Percentiles rank a stretch among this genome's conserved stretches.
phyloP scores from a whole-genome alignment of 2,113 vertebrate species.

The Atherinomorus stipes region DNA sequence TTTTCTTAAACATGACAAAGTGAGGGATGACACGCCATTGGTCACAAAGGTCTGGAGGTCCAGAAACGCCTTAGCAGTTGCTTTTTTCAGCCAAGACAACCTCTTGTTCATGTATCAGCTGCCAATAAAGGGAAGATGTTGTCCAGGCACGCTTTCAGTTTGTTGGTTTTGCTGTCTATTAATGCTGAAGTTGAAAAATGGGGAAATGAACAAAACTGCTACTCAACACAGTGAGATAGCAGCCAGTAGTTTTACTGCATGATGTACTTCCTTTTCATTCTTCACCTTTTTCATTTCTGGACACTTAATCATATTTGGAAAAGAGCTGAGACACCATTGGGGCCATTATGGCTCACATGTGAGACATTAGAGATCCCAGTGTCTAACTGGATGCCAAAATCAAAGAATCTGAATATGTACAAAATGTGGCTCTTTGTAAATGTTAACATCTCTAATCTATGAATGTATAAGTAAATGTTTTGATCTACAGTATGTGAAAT shows the following conservation, averaged over 20 bases:
- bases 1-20: slow-evolving; percentile 89
- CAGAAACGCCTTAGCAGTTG: slow-evolving; percentile 74
- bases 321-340: not conserved
- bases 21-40: slow-evolving; percentile 84
- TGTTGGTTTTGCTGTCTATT: slow-evolving; percentile 47
- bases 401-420: not conserved
- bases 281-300: not conserved
- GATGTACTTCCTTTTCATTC: not conserved
- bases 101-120: slow-evolving; percentile 76
- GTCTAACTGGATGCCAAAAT: slow-evolving; percentile 1
- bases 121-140: slow-evolving; percentile 70
- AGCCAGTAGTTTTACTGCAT: slow-evolving; percentile 7
- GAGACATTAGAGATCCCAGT: not conserved
- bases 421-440: not conserved
- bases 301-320: not conserved
- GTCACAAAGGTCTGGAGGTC: slow-evolving; percentile 83
- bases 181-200: slow-evolving; percentile 52
- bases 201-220: slow-evolving; percentile 47
- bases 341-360: not conserved
- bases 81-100: slow-evolving; percentile 69
- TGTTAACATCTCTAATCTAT: not conserved
- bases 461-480: not conserved
- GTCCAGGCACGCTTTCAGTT: slow-evolving; percentile 50
- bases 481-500: slow-evolving; percentile 10
- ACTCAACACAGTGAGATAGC: not conserved